A percentile compares a stretch with the other conserved stretches of the same genome.
Conservation (phyloP, 1,140 invertebrate species). For the Drosophila lacteicornis region DNA sequence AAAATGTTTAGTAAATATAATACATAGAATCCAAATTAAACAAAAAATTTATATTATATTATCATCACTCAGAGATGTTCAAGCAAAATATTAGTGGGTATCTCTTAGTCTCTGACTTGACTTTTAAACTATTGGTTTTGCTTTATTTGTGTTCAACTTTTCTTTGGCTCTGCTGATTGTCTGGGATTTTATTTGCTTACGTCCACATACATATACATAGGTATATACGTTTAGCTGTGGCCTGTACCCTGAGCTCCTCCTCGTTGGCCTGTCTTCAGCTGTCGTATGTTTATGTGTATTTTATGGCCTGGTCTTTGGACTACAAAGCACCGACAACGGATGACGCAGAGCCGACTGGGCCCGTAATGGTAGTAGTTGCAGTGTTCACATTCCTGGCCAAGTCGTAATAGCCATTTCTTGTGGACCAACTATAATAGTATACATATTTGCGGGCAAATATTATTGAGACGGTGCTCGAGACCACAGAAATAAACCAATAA, state of each 20-base stretch:
- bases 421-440: constrained; percentile 7
- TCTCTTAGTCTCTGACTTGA: background rate
- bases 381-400: constrained; percentile 23
- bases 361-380: constrained; percentile 20
- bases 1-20: too few species aligned
- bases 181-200: constrained; percentile 1
- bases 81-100: background rate
- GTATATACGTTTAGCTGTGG: background rate
- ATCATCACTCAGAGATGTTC: too few species aligned
- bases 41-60: too few species aligned
- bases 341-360: constrained; percentile 37
- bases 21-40: too few species aligned
- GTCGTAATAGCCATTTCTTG: constrained; percentile 16
- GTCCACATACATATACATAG: background rate
- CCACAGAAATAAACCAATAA: background rate
- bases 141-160: constrained; percentile 20
- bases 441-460: constrained; percentile 2
- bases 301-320: constrained; percentile 42
- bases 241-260: constrained; percentile 8
- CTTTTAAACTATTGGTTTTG: background rate
- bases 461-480: background rate
- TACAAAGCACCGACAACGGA: constrained; percentile 17
- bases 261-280: constrained; percentile 30
- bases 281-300: constrained; percentile 29
- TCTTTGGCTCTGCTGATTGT: constrained; percentile 18